Base-by-base conservation (phyloP, 2,113 vertebrate species). In the Phrynosoma platyrhinos region DNA sequence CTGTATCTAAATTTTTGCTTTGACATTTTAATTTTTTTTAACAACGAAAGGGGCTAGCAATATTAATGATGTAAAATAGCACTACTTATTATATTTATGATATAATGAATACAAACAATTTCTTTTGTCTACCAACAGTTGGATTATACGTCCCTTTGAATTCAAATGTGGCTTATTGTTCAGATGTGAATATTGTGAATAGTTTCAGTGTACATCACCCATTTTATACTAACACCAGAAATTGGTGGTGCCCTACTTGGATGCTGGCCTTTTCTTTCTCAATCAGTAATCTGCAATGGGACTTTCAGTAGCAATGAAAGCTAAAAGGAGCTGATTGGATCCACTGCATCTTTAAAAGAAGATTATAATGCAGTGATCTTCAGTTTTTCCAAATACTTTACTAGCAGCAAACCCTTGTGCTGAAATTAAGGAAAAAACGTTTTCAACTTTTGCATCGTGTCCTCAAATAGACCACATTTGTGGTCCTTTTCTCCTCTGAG, bases 1-100 rank as follows among this genome's bases (percentile, higher is more conserved):
- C 82, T 91, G 79, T 87, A 76, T 78, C 76, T 68, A 10, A n/a
- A 68, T 20, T 40, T 5, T 36, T 66, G 86, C 84, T 86, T 74
- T 0, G 1, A 53, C 83, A 86, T 0, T 12, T 36, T 79, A 75
- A 47, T 27, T 8, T 83, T 75, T 7, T 7, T 47, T 47, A 20
- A 42, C 20, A 84, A 93, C 86, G 32, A 74, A 86, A 53, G 85
- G 68, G 87, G 25, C 36, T 25, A 42, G 36, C 23, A 42, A 25
- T 9, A 66, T 82, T 66, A 68, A 40, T 25, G 62, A 58, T 21
- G 3, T 14, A 27, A 27, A 12, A 27, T 25, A 30, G 80, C 32
- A 82, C 9, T 9, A 36, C 58, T 18, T 62, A 32, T 21, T 13
- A 66, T 32, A 82, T 66, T 62, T 64, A 9, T 69, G 21, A 69